These are phyloP conservation scores for Protonibea diacanthus DNA, from an alignment of 2,797 vertebrate genomes.

Conservation along the genomic window DNA sequence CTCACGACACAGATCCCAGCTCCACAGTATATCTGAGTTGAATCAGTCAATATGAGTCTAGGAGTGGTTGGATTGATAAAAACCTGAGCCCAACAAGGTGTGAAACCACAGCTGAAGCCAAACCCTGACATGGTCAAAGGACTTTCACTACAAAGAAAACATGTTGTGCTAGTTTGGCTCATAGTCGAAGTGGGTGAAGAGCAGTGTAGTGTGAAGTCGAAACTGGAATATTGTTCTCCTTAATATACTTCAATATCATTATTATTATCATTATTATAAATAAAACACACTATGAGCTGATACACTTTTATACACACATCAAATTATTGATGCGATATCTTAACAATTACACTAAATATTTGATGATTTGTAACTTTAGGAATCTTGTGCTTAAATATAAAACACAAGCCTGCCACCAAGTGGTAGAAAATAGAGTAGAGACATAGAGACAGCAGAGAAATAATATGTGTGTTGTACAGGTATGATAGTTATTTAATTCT, in stretches of 20 bases:
- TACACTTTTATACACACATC: not conserved
- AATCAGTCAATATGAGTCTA: slow-evolving; percentile 62
- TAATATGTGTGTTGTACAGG: not conserved
- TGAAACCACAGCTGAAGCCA: slow-evolving; percentile 35
- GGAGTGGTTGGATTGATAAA: slow-evolving; percentile 66
- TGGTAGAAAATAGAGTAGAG: slow-evolving; percentile 36
- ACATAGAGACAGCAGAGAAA: not conserved
- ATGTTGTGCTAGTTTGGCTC: not conserved
- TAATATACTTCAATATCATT: not conserved
- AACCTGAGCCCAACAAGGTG: slow-evolving; percentile 10
- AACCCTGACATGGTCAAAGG: slow-evolving; percentile 26
- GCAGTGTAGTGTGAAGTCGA: not conserved
- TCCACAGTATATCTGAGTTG: slow-evolving; percentile 33
- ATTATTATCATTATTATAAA: no score
- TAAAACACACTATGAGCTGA: not conserved
- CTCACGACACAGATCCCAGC: slow-evolving; percentile 18
- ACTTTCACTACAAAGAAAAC: slow-evolving; percentile 28
- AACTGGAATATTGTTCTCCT: not conserved
- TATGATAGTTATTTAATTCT: not conserved
- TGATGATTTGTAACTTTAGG: not conserved
- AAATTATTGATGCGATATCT: not conserved
- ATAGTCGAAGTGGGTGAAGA: not conserved
- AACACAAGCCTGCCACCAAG: slow-evolving; percentile 67
- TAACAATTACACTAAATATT: not conserved
- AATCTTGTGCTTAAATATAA: not conserved